phyloP scores from a whole-genome alignment of 1,140 invertebrate genomes.

The Cephus cinctus region DNA sequence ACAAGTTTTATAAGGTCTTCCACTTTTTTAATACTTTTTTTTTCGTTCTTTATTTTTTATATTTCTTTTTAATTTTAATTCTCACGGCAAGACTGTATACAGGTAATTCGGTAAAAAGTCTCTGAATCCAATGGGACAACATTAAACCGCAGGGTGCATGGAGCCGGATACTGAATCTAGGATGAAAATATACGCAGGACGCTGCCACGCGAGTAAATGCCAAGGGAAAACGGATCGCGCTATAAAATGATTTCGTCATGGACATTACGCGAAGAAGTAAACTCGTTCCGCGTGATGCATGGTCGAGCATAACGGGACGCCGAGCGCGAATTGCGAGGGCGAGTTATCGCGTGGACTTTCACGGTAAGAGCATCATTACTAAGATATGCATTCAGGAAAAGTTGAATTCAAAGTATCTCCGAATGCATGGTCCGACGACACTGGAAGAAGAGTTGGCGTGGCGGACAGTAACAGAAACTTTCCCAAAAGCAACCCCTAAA shows the following conservation, averaged over 20 bases:
- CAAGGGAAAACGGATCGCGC: slow-evolving; percentile 18
- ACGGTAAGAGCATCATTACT: not conserved
- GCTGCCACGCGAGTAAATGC: not conserved
- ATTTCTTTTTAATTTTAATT: too few relatives aligned
- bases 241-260: slow-evolving; percentile 26
- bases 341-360: slow-evolving; percentile 21
- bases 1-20: too few relatives aligned
- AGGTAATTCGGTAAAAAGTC: too few relatives aligned
- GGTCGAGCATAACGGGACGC: slow-evolving; percentile 25
- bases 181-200: too few relatives aligned
- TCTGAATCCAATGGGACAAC: too few relatives aligned
- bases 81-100: too few relatives aligned
- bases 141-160: too few relatives aligned
- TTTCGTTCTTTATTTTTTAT: too few relatives aligned
- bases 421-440: not conserved
- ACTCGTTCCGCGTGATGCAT: slow-evolving; percentile 25
- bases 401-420: not conserved
- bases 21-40: too few relatives aligned
- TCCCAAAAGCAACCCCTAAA: too few relatives aligned
- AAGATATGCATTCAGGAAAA: not conserved
- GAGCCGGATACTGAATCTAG: too few relatives aligned
- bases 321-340: slow-evolving; percentile 18
- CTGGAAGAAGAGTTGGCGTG: not conserved
- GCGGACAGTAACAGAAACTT: not conserved
- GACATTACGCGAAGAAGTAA: slow-evolving; percentile 23